These are phyloP conservation scores for Oscheius sp. DNA, from an alignment of 1,140 invertebrate species.

Conservation along the genomic window DNA sequence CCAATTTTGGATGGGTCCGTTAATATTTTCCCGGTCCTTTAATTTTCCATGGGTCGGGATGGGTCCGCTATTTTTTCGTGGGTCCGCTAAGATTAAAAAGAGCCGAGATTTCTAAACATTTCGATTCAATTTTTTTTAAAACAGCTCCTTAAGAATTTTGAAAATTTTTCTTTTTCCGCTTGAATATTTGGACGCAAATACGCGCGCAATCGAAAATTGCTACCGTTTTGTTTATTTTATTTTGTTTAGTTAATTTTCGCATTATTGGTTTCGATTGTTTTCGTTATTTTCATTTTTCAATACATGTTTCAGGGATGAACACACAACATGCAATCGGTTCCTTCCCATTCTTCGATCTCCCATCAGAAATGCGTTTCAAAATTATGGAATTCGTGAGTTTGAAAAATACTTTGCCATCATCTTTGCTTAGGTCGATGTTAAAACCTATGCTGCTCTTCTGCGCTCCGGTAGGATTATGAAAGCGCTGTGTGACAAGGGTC, in stretches of 20 bases:
- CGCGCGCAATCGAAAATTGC: not conserved
- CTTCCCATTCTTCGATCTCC: constrained; percentile 4
- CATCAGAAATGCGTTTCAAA: not conserved
- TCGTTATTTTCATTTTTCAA: not conserved
- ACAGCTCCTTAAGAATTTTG: not conserved
- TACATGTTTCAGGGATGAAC: not conserved
- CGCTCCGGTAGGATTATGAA: not conserved
- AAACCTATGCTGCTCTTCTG: not conserved
- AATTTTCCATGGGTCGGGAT: too few relatives aligned
- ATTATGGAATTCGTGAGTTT: not conserved
- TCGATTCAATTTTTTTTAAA: too few relatives aligned
- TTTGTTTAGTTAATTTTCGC: not conserved
- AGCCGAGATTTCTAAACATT: too few relatives aligned
- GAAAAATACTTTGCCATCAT: not conserved
- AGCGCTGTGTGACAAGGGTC: too few relatives aligned
- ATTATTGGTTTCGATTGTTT: not conserved
- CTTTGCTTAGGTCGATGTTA: not conserved
- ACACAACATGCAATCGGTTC: not conserved
- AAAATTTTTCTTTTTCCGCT: not conserved
- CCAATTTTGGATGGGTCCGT: too few relatives aligned
- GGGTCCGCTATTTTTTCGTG: too few relatives aligned
- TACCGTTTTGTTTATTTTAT: not conserved
- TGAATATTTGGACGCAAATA: not conserved
- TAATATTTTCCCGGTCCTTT: too few relatives aligned
- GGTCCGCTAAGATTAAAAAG: too few relatives aligned